phyloP scores from a whole-genome alignment of 2,888 invertebrate genomes.

The Phaonia tiefii region DNA sequence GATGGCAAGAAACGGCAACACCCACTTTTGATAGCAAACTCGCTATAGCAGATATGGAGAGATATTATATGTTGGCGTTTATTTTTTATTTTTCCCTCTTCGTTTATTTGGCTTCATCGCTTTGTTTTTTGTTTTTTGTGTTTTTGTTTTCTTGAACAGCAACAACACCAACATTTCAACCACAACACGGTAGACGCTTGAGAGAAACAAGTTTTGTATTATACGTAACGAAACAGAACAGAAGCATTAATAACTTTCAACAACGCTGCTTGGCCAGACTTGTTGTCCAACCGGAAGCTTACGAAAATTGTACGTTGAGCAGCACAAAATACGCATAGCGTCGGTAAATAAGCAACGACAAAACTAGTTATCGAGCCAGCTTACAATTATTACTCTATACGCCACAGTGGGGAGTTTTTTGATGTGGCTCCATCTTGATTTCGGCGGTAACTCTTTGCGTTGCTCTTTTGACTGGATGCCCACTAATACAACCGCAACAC shows the following conservation, averaged over 20 bases:
- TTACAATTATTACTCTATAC: slow-evolving; percentile 8
- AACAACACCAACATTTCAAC: slow-evolving; percentile 47
- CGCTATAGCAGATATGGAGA: slow-evolving; percentile 58
- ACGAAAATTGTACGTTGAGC: slow-evolving; percentile 55
- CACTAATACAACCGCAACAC: slow-evolving; percentile 18
- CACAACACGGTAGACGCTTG: slow-evolving; percentile 21
- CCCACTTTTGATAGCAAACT: slow-evolving; percentile 66
- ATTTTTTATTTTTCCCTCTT: slow-evolving; percentile 6
- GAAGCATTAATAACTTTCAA: slow-evolving; percentile 63
- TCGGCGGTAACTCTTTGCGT: slow-evolving; percentile 14
- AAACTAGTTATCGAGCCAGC: slow-evolving; percentile 43
- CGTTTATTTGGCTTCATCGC: background rate
- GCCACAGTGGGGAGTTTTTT: slow-evolving; percentile 39
- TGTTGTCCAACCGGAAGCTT: slow-evolving; percentile 66
- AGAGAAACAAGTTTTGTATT: slow-evolving; percentile 51
- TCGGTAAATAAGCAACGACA: slow-evolving; percentile 58
- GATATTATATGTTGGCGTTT: slow-evolving; percentile 43
- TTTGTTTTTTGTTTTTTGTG: background rate
- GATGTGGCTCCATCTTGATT: slow-evolving; percentile 61
- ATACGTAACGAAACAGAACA: slow-evolving; percentile 66
- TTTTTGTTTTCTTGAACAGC: background rate
- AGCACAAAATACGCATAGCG: slow-evolving; percentile 38
- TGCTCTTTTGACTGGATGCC: background rate
- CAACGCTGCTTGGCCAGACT: slow-evolving; percentile 59
- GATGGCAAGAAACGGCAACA: slow-evolving; percentile 56